phyloP scores from a whole-genome alignment of 2,797 vertebrate species.

The Myotis findleyi region DNA sequence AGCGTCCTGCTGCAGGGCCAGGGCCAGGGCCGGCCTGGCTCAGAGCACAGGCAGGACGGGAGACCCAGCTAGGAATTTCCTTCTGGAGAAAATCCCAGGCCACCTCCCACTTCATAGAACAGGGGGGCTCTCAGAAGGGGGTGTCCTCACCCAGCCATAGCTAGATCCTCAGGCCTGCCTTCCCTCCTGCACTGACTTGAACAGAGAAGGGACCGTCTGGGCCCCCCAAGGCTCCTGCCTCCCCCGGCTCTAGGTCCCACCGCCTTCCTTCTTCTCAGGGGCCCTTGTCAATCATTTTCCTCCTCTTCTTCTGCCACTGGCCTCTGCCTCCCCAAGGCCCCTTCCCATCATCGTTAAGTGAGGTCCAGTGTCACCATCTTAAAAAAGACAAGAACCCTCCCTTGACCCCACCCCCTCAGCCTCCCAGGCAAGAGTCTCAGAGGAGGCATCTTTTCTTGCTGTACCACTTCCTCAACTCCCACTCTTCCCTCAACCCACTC shows the following conservation, averaged over 20 bases:
- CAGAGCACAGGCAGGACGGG: rapidly evolving
- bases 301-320: not conserved
- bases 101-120: not conserved
- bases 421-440: not conserved
- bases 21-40: not conserved
- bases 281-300: not conserved
- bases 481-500: not conserved
- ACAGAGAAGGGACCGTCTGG: not conserved
- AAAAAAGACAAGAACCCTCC: not conserved
- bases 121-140: not conserved
- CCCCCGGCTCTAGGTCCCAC: not conserved
- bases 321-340: not conserved
- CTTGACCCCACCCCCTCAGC: not conserved
- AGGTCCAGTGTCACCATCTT: not conserved
- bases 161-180: not conserved
- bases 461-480: slow-evolving; percentile 22
- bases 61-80: not conserved
- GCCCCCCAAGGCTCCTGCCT: not conserved
- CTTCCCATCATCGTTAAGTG: not conserved
- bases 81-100: not conserved
- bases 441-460: not conserved
- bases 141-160: not conserved
- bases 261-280: not conserved
- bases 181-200: not conserved
- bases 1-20: rapidly evolving